Percentiles rank a stretch among this genome's conserved stretches.
phyloP scores from a whole-genome alignment of 2,113 vertebrate genomes.

The Alouatta palliata region DNA sequence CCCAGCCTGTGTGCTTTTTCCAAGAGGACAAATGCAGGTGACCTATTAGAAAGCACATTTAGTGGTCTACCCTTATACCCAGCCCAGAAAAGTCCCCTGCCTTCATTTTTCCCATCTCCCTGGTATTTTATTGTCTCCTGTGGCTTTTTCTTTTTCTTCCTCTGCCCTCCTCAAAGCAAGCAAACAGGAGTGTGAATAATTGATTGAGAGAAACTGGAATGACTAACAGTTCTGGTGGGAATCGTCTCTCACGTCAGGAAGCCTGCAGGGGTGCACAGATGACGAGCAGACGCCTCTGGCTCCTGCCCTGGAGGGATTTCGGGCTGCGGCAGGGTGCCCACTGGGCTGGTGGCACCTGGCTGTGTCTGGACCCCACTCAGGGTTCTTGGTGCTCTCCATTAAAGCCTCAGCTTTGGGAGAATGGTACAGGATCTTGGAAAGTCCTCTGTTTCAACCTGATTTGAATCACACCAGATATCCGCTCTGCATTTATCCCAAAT shows the following conservation, averaged over 20 bases:
- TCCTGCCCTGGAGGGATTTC: conserved; percentile 10
- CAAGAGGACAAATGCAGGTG: not conserved
- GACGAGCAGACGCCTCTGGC: conserved; percentile 51
- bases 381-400: not conserved
- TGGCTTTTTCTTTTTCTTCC: conserved; percentile 47
- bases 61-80: not conserved
- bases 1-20: not conserved
- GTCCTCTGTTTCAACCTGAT: not conserved
- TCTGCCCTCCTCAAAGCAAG: conserved; percentile 44
- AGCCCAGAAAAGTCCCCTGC: not conserved
- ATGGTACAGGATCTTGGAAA: not conserved
- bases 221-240: conserved; percentile 77
- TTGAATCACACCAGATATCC: not conserved
- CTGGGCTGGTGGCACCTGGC: not conserved
- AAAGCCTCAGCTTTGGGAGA: not conserved
- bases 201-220: conserved; percentile 80
- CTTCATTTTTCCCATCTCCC: not conserved
- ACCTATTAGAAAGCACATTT: not conserved
- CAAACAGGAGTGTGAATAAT: conserved; percentile 81
- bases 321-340: not conserved
- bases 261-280: conserved; percentile 74
- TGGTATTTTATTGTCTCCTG: not conserved
- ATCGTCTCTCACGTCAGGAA: conserved; percentile 64
- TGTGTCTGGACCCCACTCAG: not conserved
- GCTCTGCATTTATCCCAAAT: not conserved